A percentile compares a stretch with the other conserved stretches of the same genome.
phyloP scores from a whole-genome alignment of 1,140 invertebrate species.

The Schmidtea mediterranea region DNA sequence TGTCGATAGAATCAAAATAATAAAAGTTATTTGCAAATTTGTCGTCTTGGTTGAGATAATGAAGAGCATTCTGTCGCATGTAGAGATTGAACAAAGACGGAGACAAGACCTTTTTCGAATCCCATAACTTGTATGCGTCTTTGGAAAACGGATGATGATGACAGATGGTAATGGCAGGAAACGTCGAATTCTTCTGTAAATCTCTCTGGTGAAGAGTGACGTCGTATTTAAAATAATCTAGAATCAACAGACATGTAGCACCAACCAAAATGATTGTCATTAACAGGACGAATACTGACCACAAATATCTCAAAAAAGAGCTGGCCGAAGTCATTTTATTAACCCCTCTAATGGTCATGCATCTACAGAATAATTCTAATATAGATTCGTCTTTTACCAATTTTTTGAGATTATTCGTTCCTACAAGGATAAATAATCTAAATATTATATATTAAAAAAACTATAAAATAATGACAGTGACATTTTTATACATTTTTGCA shows the following conservation, averaged over 20 bases:
- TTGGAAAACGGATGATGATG: constrained; percentile 1
- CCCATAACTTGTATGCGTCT: background rate
- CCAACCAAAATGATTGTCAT: background rate
- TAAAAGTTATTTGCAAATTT: background rate
- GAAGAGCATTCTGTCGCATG: background rate
- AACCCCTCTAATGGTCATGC: background rate
- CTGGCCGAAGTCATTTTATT: background rate
- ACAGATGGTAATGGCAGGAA: constrained; percentile 1
- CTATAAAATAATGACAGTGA: no score
- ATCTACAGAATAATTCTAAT: constrained; percentile 2
- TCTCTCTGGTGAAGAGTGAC: background rate
- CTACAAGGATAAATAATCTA: no score
- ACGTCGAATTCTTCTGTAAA: background rate
- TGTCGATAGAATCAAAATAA: background rate
- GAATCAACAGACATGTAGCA: background rate
- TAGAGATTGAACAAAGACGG: background rate
- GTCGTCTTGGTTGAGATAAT: background rate
- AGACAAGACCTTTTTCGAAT: background rate
- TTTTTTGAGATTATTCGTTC: no score
- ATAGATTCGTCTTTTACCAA: no score
- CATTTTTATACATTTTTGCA: no score
- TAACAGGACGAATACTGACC: background rate
- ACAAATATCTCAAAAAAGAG: background rate
- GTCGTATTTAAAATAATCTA: constrained; percentile 5
- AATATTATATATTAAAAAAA: no score